These are phyloP conservation scores for Drusus annulatus DNA, from an alignment of 1,140 invertebrate species.

Conservation along the genomic window DNA sequence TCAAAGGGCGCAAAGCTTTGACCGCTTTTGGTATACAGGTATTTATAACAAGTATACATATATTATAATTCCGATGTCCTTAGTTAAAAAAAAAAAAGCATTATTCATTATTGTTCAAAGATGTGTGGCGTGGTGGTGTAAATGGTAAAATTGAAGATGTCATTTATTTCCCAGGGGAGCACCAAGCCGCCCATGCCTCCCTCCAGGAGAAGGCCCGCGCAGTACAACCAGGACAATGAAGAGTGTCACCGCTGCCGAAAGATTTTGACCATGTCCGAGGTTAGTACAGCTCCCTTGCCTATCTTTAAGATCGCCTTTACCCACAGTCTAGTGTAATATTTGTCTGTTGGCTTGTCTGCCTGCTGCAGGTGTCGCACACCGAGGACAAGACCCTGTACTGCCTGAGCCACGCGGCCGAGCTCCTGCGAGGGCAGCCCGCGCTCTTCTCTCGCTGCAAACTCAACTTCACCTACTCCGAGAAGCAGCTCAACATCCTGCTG, in stretches of 20 bases:
- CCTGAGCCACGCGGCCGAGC: background rate
- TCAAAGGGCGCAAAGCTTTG: conserved; percentile 67
- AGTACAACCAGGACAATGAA: conserved; percentile 16
- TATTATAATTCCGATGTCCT: background rate
- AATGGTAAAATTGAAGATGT: background rate
- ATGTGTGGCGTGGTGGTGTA: no score
- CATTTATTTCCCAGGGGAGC: background rate
- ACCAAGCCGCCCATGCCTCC: background rate
- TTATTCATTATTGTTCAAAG: background rate
- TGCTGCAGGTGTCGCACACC: background rate
- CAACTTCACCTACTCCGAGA: no score
- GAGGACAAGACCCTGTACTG: background rate
- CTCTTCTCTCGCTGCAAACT: no score
- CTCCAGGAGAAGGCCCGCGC: background rate
- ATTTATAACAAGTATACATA: background rate
- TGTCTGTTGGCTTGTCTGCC: background rate
- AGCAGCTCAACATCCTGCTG: no score
- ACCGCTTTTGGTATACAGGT: conserved; percentile 65
- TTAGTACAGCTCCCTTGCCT: background rate
- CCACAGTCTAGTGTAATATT: background rate
- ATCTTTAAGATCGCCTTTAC: no score
- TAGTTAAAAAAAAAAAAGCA: no score
- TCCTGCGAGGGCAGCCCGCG: background rate
- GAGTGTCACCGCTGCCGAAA: conserved; percentile 48
- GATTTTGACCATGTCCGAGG: conserved; percentile 45